Base-by-base conservation (phyloP, 2,113 vertebrate species). In the Phalacrocorax brasilianus region DNA sequence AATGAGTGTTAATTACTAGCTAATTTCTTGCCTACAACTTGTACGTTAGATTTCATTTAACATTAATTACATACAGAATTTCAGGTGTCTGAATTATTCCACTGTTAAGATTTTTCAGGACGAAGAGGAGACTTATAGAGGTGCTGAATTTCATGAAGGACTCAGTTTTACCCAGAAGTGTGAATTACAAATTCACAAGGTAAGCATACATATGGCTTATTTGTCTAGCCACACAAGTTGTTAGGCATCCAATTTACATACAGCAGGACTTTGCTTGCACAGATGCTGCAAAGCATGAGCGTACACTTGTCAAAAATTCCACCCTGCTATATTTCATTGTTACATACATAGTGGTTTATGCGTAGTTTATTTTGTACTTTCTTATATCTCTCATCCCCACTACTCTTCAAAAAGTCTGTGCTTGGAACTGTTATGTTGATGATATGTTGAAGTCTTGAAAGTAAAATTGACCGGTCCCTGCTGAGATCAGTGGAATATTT, bases 161-260 rank as follows among this genome's bases (percentile, higher is more conserved):
- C 47, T 77, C 50, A 1, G 2, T 52, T 93, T 89, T 72, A 94
- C 32, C 42, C 33, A 82, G 73, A 14, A 87, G 26, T 27, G 22
- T 23, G 66, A 75, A 87, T 89, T 87, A 58, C 23, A 52, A 52
- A 87, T 96, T 92, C 84, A 68, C 33, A 78, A 89, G 45, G 52
- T 81, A 84, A 75, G 61, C 47, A 65, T 79, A 33, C 58, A 78
- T 89, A 85, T 88, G 85, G 85, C 75, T 82, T 95, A 50, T 91
- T 96, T 96, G 74, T 81, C 78, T 79, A 95, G 71, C 92, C 83
- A 87, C 83, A 92, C 91, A 89, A 93, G 76, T 92, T 87, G 86
- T 79, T 86, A 89, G 52, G 83, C 76, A 70, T 89, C 56, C 33
- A 33, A 87, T 95, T 93, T 95, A 77, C 91, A 92, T 94, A 84